phyloP scores from a whole-genome alignment of 1,140 invertebrate species.

The Drosophila neocordata region DNA sequence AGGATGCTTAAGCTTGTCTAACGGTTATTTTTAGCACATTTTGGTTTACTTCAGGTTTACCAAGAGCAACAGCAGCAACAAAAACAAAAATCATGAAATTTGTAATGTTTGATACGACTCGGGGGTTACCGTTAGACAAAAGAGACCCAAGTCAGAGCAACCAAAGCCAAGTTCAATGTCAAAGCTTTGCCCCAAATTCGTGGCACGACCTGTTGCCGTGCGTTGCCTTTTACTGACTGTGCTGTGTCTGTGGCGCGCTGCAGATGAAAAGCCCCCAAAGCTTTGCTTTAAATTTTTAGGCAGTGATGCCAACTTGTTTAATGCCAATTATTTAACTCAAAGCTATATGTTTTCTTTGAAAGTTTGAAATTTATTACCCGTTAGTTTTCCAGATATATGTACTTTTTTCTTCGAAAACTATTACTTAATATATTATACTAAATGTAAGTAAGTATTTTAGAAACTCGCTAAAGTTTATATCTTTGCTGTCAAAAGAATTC shows the following conservation, averaged over 20 bases:
- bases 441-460: too few species aligned
- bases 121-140: neutral
- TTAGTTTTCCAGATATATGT: too few species aligned
- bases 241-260: neutral
- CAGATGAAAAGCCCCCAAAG: neutral
- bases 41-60: neutral
- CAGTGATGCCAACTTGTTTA: constrained; percentile 1
- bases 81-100: constrained; percentile 11
- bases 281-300: constrained; percentile 1
- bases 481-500: too few species aligned
- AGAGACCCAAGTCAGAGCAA: neutral
- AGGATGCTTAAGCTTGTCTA: constrained; percentile 22
- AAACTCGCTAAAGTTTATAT: too few species aligned
- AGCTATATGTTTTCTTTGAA: neutral
- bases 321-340: neutral
- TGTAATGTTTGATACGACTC: neutral
- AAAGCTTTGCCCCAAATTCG: constrained; percentile 22
- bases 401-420: too few species aligned
- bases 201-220: constrained; percentile 49
- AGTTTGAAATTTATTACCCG: neutral
- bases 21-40: constrained; percentile 29
- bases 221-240: constrained; percentile 14
- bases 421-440: too few species aligned
- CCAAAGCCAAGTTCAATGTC: constrained; percentile 21
- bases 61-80: constrained; percentile 3